phyloP scores from a whole-genome alignment of 2,797 vertebrate species.

The Nannoperca australis region DNA sequence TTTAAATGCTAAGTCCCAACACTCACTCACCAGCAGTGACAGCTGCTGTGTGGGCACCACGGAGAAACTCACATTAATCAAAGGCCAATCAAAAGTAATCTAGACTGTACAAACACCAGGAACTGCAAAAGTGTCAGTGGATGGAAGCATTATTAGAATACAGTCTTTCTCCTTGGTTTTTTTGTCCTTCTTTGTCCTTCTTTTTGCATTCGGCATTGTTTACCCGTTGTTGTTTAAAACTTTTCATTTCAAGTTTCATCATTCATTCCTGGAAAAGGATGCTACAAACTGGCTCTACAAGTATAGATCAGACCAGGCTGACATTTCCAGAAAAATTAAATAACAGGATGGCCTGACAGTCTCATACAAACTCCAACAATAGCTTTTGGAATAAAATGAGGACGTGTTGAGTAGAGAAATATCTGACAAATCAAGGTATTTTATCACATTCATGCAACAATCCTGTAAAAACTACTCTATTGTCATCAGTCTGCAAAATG shows the following conservation, averaged over 20 bases:
- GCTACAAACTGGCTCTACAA: not conserved
- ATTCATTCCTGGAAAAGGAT: not conserved
- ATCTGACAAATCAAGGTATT: not conserved
- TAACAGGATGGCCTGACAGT: not conserved
- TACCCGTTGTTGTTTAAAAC: no score
- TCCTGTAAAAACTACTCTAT: not conserved
- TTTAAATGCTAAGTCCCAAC: constrained; percentile 78
- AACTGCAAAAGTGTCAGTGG: constrained; percentile 27
- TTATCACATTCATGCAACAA: not conserved
- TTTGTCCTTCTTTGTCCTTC: no score
- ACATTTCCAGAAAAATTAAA: no score
- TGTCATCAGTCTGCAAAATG: no score
- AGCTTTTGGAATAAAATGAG: not conserved
- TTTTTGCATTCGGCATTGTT: not conserved
- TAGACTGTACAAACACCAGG: constrained; percentile 34
- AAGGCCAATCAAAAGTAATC: constrained; percentile 59
- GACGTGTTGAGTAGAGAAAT: not conserved
- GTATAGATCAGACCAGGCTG: not conserved
- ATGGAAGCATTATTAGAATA: not conserved
- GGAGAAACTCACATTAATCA: constrained; percentile 51
- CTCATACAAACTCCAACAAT: not conserved
- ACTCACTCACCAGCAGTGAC: constrained; percentile 64
- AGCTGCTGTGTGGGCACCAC: constrained; percentile 45
- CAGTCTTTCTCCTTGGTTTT: no score
- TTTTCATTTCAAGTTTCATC: not conserved